These are phyloP conservation scores for Polylopha cassiicola DNA, from an alignment of 2,888 invertebrate species.

Conservation along the genomic window DNA sequence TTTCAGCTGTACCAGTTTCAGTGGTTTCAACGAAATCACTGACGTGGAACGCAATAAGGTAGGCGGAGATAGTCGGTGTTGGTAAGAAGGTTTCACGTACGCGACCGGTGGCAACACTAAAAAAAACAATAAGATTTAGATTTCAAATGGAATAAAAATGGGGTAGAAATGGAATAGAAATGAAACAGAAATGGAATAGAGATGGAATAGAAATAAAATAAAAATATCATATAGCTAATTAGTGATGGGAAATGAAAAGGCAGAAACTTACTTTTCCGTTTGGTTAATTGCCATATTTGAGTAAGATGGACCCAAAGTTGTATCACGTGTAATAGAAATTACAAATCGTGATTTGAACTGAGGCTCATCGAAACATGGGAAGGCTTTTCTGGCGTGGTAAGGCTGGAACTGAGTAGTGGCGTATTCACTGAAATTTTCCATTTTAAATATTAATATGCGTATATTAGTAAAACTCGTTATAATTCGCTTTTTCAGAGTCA, in stretches of 20 bases:
- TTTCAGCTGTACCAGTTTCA: slow-evolving; percentile 36
- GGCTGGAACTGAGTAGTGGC: slow-evolving; percentile 84
- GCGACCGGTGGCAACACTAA: slow-evolving; percentile 38
- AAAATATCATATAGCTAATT: too few relatives aligned
- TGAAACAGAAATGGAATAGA: not conserved
- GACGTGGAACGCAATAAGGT: slow-evolving; percentile 90
- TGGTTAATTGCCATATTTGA: slow-evolving; percentile 81
- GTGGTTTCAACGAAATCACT: slow-evolving; percentile 80
- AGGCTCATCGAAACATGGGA: slow-evolving; percentile 90
- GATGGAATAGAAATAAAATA: too few relatives aligned
- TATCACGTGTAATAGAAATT: slow-evolving; percentile 80
- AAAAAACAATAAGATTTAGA: too few relatives aligned
- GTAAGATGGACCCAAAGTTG: slow-evolving; percentile 64
- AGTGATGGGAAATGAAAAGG: too few relatives aligned
- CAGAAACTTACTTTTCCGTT: slow-evolving; percentile 47
- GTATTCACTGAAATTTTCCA: too few relatives aligned
- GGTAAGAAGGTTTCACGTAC: slow-evolving; percentile 67
- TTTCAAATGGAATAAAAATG: too few relatives aligned
- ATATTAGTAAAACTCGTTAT: too few relatives aligned
- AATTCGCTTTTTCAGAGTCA: too few relatives aligned
- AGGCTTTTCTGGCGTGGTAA: slow-evolving; percentile 81
- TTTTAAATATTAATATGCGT: too few relatives aligned
- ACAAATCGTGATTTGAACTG: slow-evolving; percentile 85
- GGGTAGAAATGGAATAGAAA: too few relatives aligned
- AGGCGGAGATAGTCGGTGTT: slow-evolving; percentile 85